phyloP scores from a whole-genome alignment of 2,888 invertebrate species.

The Leucoma salicis region DNA sequence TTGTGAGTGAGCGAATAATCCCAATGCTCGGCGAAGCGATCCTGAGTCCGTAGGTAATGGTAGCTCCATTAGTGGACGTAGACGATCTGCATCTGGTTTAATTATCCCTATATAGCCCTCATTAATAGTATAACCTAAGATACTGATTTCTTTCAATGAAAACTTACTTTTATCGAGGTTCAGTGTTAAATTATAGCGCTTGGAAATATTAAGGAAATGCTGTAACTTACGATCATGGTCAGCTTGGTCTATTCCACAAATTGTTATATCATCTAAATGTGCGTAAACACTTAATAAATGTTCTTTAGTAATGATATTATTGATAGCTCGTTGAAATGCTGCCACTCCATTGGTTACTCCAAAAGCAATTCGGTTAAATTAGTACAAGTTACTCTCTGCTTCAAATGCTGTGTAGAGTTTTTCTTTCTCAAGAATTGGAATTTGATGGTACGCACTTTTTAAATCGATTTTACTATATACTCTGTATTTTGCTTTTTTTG shows the following conservation, averaged over 20 bases:
- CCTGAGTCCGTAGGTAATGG: neutral
- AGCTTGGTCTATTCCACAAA: neutral
- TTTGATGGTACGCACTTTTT: neutral
- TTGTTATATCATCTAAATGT: neutral
- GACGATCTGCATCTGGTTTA: neutral
- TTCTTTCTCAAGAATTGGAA: neutral
- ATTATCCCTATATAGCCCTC: neutral
- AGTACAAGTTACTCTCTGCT: neutral
- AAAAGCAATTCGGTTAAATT: neutral
- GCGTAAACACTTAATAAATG: neutral
- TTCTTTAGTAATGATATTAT: neutral
- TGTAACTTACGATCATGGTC: neutral
- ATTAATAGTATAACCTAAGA: neutral
- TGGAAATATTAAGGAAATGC: neutral
- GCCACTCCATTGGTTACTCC: neutral
- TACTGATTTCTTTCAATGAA: neutral
- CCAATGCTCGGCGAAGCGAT: neutral
- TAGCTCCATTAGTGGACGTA: neutral
- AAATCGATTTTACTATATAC: neutral
- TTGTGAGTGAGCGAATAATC: neutral
- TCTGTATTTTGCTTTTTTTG: neutral
- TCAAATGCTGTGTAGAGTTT: neutral
- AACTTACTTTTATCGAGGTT: neutral
- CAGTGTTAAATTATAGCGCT: neutral
- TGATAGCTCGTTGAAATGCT: conserved; percentile 3